Evolutionary conservation across 2,797 vertebrate genomes (phyloP), one percentile per base, ranked within the genome.

Genomic region (Halcyon badia): DNA sequence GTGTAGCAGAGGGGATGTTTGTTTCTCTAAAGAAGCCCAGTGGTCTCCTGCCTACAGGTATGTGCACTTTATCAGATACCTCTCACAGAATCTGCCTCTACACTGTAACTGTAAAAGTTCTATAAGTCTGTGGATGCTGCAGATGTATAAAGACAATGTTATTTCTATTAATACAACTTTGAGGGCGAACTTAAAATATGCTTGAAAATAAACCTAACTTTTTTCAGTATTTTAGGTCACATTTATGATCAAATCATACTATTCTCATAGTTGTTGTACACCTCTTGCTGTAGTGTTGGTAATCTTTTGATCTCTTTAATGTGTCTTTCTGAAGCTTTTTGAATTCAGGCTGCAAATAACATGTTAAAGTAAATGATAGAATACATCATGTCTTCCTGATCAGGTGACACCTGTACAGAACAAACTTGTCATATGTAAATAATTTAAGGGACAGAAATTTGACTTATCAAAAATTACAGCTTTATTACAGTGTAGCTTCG

Each of bases 261-360:
- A 1, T 73, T 83, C 30, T 89, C 49, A 62, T 64, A 52, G 37
- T 19, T 83, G 49, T 72, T 95, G 24, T 82, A 24, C 41, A 22
- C 20, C 13, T 88, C 28, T 72, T 91, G 26, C 70, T 86, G 12
- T 77, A 88, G 66, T 77, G 19, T 73, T 94, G 62, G 42, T 22
- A 56, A 9, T 89, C 35, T 90, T 91, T 83, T 79, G 73, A 70
- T 94, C 48, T 94, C 69, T 75, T 66, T 79, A 41, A 84, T 61
- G 21, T 81, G 76, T 51, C 62, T 89, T 6, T 51, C 62, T 89
- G 5, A 17, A 4, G 7, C 17, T 88, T 95, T 82, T 83, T 91
- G 31, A 90, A 79, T 90, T 91, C 39, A 66, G 61, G 10, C 57
- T 94, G 76, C 76, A 91, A 78, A 49, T 87, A 91, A 44, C 35